These are phyloP conservation scores for Harpagifer antarcticus DNA, from an alignment of 2,797 vertebrate genomes.

Conservation along the genomic window DNA sequence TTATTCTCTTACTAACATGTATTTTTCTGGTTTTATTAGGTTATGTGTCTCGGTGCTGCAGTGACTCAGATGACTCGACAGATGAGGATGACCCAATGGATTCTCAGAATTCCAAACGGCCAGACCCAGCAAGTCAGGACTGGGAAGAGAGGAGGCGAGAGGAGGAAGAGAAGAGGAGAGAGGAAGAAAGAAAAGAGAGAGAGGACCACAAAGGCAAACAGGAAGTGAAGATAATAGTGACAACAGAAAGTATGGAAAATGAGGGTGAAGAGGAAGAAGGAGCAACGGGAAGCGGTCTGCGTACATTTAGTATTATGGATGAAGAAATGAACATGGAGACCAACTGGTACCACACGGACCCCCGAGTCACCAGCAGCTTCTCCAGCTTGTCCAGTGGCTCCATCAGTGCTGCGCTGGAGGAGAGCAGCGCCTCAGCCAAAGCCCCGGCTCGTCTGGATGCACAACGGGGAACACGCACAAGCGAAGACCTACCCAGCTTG, in stretches of 20 bases:
- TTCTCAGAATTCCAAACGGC: slow-evolving; percentile 71
- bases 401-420: slow-evolving; percentile 91
- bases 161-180: slow-evolving; percentile 77
- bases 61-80: slow-evolving; percentile 94
- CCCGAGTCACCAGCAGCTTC: slow-evolving; percentile 85
- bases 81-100: slow-evolving; percentile 90
- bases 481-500: slow-evolving; percentile 77
- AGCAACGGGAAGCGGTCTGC: slow-evolving; percentile 68
- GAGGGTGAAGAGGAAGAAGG: slow-evolving; percentile 72
- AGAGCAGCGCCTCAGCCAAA: slow-evolving; percentile 82
- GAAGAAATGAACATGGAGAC: slow-evolving; percentile 80
- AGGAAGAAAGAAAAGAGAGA: slow-evolving; percentile 78
- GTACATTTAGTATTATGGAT: slow-evolving; percentile 62
- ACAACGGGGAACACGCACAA: slow-evolving; percentile 67
- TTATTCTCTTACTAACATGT: slow-evolving; percentile 25
- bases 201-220: slow-evolving; percentile 79
- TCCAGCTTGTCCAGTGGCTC: slow-evolving; percentile 91
- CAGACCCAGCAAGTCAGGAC: slow-evolving; percentile 75
- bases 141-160: slow-evolving; percentile 81
- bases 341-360: slow-evolving; percentile 89
- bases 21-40: slow-evolving; percentile 79
- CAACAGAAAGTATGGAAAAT: slow-evolving; percentile 70
- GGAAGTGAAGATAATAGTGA: slow-evolving; percentile 86
- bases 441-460: slow-evolving; percentile 46
- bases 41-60: slow-evolving; percentile 93